Evolutionary conservation across 2,797 vertebrate species (phyloP).

Genomic region (Pantherophis alleghaniensis): DNA sequence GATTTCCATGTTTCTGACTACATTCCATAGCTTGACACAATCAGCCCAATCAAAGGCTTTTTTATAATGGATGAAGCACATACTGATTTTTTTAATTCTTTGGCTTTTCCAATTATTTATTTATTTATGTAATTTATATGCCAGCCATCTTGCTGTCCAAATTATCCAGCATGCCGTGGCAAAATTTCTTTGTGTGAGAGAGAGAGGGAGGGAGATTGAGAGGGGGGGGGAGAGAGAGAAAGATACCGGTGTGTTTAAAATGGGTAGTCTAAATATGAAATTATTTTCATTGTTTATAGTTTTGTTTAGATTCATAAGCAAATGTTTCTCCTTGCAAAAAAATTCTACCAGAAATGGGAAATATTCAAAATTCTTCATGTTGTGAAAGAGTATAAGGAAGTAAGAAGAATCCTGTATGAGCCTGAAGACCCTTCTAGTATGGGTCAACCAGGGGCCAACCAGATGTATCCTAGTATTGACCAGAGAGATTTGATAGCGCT

Average conservation of each 20-base stretch:
- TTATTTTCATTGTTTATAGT: background rate
- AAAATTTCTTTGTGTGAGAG: background rate
- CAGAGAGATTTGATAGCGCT: background rate
- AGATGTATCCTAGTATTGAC: background rate
- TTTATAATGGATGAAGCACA: background rate
- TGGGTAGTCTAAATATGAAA: background rate
- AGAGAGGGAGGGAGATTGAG: too few relatives aligned
- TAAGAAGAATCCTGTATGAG: background rate
- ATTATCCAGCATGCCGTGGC: background rate
- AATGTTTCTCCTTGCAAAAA: background rate
- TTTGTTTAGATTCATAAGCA: background rate
- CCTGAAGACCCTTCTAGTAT: background rate
- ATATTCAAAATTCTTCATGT: background rate
- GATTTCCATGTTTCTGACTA: background rate
- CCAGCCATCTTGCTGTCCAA: background rate
- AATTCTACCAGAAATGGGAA: background rate
- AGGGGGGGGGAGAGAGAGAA: too few relatives aligned
- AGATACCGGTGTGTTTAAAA: background rate
- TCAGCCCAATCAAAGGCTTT: background rate
- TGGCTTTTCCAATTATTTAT: background rate
- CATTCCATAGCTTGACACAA: background rate
- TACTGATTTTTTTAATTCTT: background rate
- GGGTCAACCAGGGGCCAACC: background rate
- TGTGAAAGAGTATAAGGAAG: background rate
- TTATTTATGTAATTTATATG: background rate